Conservation (phyloP, 1,140 invertebrate genomes). For the Planococcus citri region DNA sequence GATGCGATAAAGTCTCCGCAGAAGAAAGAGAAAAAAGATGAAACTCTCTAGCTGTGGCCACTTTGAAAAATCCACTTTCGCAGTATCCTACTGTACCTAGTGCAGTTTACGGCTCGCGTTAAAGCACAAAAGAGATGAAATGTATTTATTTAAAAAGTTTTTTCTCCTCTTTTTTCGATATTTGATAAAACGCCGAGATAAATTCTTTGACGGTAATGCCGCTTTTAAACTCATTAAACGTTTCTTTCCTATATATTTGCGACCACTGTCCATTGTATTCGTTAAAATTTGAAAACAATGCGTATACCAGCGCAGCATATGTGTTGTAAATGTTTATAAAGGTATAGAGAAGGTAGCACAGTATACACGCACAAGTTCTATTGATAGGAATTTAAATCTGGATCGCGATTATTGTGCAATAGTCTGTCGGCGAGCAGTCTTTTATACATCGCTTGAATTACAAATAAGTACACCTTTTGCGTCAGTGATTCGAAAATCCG, state of each 20-base stretch:
- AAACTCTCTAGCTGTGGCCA: too few species aligned
- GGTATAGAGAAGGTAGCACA: too few species aligned
- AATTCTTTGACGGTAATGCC: not conserved
- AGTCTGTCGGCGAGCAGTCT: not conserved
- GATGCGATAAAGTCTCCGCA: too few species aligned
- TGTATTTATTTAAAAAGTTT: not conserved
- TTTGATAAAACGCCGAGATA: not conserved
- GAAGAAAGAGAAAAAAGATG: too few species aligned
- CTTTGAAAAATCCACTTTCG: too few species aligned
- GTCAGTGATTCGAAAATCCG: conserved; percentile 18
- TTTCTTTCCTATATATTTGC: not conserved
- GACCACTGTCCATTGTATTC: conserved; percentile 18
- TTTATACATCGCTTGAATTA: conserved; percentile 17
- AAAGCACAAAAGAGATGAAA: not conserved
- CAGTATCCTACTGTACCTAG: too few species aligned
- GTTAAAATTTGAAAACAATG: conserved; percentile 20
- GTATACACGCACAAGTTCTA: too few species aligned
- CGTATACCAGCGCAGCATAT: not conserved
- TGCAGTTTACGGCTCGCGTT: too few species aligned
- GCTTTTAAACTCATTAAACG: conserved; percentile 19
- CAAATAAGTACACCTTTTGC: conserved; percentile 14
- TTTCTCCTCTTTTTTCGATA: conserved; percentile 1
- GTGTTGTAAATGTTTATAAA: not conserved
- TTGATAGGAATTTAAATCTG: conserved; percentile 15
- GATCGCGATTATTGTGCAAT: conserved; percentile 14